phyloP scores from a whole-genome alignment of 2,113 vertebrate species.

The Heloderma charlesbogerti region DNA sequence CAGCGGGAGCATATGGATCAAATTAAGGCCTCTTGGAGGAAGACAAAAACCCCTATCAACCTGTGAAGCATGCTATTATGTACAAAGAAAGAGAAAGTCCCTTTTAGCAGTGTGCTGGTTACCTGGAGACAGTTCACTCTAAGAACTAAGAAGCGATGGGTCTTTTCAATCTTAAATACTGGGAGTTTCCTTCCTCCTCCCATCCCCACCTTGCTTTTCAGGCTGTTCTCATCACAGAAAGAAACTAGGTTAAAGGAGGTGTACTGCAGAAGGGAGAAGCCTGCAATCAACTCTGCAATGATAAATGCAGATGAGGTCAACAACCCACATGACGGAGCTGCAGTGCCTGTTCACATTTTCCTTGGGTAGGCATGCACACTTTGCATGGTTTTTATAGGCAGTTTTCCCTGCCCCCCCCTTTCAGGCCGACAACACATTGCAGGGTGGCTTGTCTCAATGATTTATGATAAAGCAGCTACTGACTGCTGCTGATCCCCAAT shows the following conservation, averaged over 20 bases:
- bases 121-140: not conserved
- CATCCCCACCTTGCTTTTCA: rapidly evolving
- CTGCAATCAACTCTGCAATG: constrained; percentile 18
- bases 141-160: not conserved
- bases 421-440: not conserved
- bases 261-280: not conserved
- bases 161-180: not conserved
- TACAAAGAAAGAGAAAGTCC: not conserved
- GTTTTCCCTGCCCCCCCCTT: too few relatives aligned
- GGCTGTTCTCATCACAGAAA: not conserved
- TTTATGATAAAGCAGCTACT: not conserved
- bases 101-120: not conserved
- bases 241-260: not conserved
- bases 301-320: not conserved
- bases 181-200: rapidly evolving
- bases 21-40: not conserved
- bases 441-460: not conserved
- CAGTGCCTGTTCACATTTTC: not conserved
- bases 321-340: not conserved
- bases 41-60: constrained; percentile 17
- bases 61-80: not conserved
- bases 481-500: not conserved
- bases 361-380: too few relatives aligned
- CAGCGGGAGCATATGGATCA: constrained; percentile 16
- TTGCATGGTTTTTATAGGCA: not conserved